Base-by-base conservation (phyloP, 1,140 invertebrate genomes). In the Nephila pilipes region DNA sequence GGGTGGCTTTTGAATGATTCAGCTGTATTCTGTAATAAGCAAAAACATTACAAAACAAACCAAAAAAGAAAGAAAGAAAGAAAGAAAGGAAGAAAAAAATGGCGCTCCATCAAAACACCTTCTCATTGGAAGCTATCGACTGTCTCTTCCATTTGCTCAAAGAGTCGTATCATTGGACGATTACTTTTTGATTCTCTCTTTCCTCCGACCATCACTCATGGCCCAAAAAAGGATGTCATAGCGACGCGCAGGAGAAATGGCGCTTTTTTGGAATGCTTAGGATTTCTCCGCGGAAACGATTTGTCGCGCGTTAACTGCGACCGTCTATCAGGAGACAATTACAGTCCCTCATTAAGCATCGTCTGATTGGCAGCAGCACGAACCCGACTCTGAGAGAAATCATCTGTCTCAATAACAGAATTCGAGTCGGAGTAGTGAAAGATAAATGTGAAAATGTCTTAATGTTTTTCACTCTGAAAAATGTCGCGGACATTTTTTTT, bases 261-360 rank as follows among this genome's bases (percentile, higher is more conserved):
- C 25, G 20, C 65, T 87, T 85, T 90, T 90, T 90, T 83, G 65
- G 87, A 57, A 79, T 90, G 69, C 25, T 80, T 90, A 20, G 87
- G 55, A 90, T 90, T 46, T 90, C 87, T 90, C 69, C 8, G 69
- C 69, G 29, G 58, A 75, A 46, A 69, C 65, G 87, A 79, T 90
- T 90, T 75, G 87, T 90, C 87, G 63, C 87, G 25, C 65, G 25
- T 80, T 90, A 90, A 79, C 65, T 55, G 69, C 57, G 69, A 83
- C 38, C 22, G 87, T 90, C 54, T 6, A 80, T 90, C 87, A 90
- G 32, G 54, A 22, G 14, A 25, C 65, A 90, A 90, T 79, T 90
- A 80, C 55, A 16, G 22, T 20, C 16, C 55, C 46, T 46, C 18
- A 29, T 25, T 69, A n/a, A 69, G n/a, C 25, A 69, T 5, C 29